Percentiles rank a stretch among this genome's conserved stretches.
These are phyloP conservation scores for Cryptoblepharus egeriae DNA, from an alignment of 2,797 vertebrate genomes.

Conservation along the genomic window DNA sequence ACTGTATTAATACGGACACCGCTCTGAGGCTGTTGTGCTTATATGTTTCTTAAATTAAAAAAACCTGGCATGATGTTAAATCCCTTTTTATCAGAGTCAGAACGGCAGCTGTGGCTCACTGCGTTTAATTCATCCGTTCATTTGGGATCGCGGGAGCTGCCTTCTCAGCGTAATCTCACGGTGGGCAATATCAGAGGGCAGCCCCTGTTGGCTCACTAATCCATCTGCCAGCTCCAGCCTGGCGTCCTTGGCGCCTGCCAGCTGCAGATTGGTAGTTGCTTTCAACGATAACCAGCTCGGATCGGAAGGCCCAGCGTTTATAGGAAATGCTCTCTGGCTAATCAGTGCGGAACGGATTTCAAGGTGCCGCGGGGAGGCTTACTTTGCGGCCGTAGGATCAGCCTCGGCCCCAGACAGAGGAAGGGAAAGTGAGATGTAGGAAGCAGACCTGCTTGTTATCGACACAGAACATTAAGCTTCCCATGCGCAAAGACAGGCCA, in stretches of 20 bases:
- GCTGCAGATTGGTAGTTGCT: conserved; percentile 67
- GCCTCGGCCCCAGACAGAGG: not conserved
- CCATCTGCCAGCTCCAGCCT: conserved; percentile 47
- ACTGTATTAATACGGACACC: too few species aligned
- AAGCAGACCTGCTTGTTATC: conserved; percentile 15
- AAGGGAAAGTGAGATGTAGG: not conserved
- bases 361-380: conserved; percentile 69
- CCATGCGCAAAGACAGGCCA: not conserved
- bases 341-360: conserved; percentile 76
- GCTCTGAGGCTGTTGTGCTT: too few species aligned
- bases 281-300: conserved; percentile 60
- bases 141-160: conserved; percentile 12
- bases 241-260: conserved; percentile 53
- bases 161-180: conserved; percentile 64
- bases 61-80: not conserved
- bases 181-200: conserved; percentile 64
- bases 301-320: conserved; percentile 63
- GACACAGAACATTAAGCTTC: conserved; percentile 48
- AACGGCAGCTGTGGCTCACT: conserved; percentile 35
- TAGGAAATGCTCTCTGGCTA: conserved; percentile 63
- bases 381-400: conserved; percentile 66
- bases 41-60: too few species aligned
- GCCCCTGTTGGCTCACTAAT: conserved; percentile 62
- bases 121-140: not conserved
- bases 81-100: not conserved